Base-by-base conservation (phyloP, 2,113 vertebrate genomes). In the Peucedramus taeniatus region DNA sequence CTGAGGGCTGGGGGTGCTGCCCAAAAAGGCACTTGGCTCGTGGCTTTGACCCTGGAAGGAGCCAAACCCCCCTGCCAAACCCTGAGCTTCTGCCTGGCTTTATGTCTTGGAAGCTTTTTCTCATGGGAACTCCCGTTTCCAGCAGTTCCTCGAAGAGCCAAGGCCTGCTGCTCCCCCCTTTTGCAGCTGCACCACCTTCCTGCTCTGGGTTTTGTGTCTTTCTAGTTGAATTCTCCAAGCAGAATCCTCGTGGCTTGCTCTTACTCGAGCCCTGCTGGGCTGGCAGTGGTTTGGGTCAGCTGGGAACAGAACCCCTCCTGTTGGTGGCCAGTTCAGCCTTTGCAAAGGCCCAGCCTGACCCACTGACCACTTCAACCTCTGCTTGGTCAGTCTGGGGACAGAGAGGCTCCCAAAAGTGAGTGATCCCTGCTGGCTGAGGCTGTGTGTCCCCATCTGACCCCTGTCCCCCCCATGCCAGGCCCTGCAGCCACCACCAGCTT, bases 31-130 rank as follows among this genome's bases (percentile, higher is more conserved):
- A 6, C 51, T n/a, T 35, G 69, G 53, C 76, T 77, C 35, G 24
- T 80, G 93, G 94, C 71, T 88, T 68, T 66, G 39, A 45, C 37
- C 64, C 22, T 90, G 72, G 15, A 83, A 83, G 77, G 85, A 96
- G 92, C 79, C 89, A 63, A 90, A 47, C 64, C 64, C 75, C 75
- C 68, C 76, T 81, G 83, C 85, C 93, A 88, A 63, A 81, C 60
- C 71, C 88, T 11, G 39, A 90, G 86, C 94, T 96, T 94, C 93
- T 95, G 90, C 93, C 72, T 95, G 93, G 90, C 94, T 91, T 94
- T 70, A 88, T 2, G 20, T 93, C 83, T 87, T 77, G 82, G 90
- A 87, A 89, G 83, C 39, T 81, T 94, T 77, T 85, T 27, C 50
- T 61, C 22, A 0, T 7, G 60, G 94, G 44, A 90, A 53, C 18